phyloP scores from a whole-genome alignment of 2,888 invertebrate species.

The Conops quadrifasciatus region DNA sequence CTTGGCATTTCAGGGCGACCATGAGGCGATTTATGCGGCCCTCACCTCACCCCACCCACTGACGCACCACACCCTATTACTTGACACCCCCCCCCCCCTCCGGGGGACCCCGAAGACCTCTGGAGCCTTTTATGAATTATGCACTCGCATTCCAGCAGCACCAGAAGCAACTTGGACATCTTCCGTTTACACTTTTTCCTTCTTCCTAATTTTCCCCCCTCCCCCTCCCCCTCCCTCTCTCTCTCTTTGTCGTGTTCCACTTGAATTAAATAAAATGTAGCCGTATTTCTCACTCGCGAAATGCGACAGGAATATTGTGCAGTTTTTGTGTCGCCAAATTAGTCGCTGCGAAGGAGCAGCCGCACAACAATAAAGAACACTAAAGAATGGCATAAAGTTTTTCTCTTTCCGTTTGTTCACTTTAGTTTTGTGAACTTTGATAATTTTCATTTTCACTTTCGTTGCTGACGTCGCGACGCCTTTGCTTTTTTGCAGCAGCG shows the following conservation, averaged over 20 bases:
- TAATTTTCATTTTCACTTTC: constrained; percentile 52
- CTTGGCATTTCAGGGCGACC: background rate
- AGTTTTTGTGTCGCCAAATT: background rate
- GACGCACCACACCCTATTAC: background rate
- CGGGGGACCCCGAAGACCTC: no score
- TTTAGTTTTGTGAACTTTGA: constrained; percentile 48
- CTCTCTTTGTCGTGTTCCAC: constrained; percentile 8
- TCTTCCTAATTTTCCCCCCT: background rate
- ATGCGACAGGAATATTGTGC: background rate
- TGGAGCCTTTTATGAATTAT: no score
- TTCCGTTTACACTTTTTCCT: background rate
- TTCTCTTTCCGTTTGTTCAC: background rate
- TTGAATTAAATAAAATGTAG: background rate
- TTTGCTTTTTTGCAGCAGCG: background rate
- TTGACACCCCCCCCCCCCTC: no score
- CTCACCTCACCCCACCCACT: background rate
- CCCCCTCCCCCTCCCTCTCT: background rate
- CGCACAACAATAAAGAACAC: constrained; percentile 27
- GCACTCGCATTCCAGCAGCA: no score
- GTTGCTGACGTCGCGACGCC: background rate
- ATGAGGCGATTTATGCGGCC: no score
- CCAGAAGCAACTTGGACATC: background rate
- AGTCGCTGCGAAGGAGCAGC: background rate
- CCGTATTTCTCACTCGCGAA: background rate
- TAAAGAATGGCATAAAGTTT: constrained; percentile 17